phyloP scores from a whole-genome alignment of 2,888 invertebrate genomes.

The Glyphotaelius pellucidus region DNA sequence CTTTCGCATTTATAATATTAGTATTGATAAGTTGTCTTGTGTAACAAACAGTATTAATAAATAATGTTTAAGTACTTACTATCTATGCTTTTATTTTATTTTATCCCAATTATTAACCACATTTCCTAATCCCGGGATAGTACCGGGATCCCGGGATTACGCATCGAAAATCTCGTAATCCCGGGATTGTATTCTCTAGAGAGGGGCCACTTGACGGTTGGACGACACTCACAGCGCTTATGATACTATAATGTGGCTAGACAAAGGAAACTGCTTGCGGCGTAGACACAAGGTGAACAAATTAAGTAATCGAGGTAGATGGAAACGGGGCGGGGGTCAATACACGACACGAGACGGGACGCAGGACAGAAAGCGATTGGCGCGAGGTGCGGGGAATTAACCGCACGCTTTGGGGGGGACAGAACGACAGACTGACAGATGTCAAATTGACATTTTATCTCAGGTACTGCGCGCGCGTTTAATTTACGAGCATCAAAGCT shows the following conservation, averaged over 20 bases:
- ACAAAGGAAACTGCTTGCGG: not conserved
- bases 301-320: constrained; percentile 1
- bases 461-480: not conserved
- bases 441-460: constrained; percentile 3
- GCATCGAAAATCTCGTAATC: no score
- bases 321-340: not conserved
- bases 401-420: not conserved
- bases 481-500: not conserved
- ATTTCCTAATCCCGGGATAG: no score
- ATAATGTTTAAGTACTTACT: no score
- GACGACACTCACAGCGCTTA: not conserved
- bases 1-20: no score
- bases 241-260: not conserved
- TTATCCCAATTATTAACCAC: no score
- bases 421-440: not conserved
- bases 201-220: not conserved
- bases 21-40: no score
- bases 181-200: no score
- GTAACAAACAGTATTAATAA: no score
- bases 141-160: no score
- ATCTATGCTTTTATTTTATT: no score
- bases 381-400: not conserved
- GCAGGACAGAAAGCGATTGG: not conserved
- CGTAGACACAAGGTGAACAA: not conserved
- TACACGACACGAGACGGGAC: not conserved